Evolutionary conservation across 2,113 vertebrate genomes (phyloP).

Genomic region (Neotoma lepida): DNA sequence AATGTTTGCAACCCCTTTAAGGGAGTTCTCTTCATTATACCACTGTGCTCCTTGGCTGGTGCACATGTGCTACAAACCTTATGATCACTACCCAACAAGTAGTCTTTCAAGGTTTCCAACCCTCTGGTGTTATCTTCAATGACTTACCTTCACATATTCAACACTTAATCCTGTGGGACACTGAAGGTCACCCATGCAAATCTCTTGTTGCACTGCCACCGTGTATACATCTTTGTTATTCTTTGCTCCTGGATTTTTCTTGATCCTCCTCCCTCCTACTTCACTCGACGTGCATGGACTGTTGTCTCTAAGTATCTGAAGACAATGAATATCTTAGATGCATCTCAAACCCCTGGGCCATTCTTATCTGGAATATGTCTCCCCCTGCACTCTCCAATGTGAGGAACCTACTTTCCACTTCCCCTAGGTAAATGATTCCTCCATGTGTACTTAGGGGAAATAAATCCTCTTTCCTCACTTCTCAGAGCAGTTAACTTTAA

Average conservation of each 20-base stretch:
- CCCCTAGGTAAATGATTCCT: background rate
- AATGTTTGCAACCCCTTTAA: background rate
- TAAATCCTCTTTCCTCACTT: background rate
- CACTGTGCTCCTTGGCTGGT: background rate
- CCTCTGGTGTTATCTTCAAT: background rate
- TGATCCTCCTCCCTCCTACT: background rate
- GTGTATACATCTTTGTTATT: background rate
- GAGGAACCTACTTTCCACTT: background rate
- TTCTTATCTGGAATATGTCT: background rate
- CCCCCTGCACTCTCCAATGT: background rate
- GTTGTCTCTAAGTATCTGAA: background rate
- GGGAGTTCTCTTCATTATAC: background rate
- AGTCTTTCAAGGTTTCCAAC: background rate
- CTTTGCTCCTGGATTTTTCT: background rate
- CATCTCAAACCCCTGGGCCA: background rate
- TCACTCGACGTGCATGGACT: background rate
- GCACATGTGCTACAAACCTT: background rate
- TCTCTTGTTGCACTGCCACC: too few relatives aligned
- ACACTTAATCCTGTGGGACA: background rate
- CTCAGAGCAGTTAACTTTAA: background rate
- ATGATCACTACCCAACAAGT: background rate
- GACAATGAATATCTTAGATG: background rate
- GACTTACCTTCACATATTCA: background rate
- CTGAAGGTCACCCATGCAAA: fast-evolving
- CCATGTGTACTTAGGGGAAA: background rate